These are phyloP conservation scores for Wiebesia pumilae DNA, from an alignment of 1,140 invertebrate genomes.

Conservation along the genomic window DNA sequence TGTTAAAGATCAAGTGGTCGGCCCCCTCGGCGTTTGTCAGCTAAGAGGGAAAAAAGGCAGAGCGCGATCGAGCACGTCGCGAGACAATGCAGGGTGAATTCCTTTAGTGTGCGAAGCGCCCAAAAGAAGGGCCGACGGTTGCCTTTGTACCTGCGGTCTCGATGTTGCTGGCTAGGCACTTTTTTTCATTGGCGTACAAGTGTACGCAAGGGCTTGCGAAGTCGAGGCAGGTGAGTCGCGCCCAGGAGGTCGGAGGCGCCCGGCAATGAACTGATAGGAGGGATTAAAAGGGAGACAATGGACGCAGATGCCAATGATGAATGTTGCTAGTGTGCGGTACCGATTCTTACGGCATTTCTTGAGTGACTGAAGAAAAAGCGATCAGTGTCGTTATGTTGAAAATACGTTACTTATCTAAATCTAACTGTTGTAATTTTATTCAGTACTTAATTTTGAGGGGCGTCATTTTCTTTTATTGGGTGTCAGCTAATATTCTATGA, in stretches of 20 bases:
- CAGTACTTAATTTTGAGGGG: too few species aligned
- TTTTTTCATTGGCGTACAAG: slow-evolving; percentile 65
- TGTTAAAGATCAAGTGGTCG: not conserved
- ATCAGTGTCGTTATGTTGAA: too few species aligned
- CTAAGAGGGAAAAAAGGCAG: slow-evolving; percentile 38
- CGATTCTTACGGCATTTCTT: too few species aligned
- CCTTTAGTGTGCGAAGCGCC: slow-evolving; percentile 56
- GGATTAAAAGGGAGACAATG: slow-evolving; percentile 2
- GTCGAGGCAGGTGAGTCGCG: not conserved
- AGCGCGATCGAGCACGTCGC: slow-evolving; percentile 67
- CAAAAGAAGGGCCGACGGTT: slow-evolving; percentile 65
- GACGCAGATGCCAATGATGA: not conserved
- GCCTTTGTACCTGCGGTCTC: slow-evolving; percentile 58
- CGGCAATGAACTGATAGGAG: not conserved
- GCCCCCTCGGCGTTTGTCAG: not conserved
- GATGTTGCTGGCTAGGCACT: slow-evolving; percentile 71
- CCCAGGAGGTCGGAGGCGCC: not conserved
- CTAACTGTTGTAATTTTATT: too few species aligned
- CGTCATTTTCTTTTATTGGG: too few species aligned
- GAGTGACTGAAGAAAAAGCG: too few species aligned
- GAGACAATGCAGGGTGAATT: slow-evolving; percentile 72
- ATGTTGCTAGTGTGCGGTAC: too few species aligned
- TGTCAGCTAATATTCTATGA: too few species aligned
- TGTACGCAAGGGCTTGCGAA: slow-evolving; percentile 8
- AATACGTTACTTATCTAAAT: too few species aligned